Percentiles rank a stretch among this genome's conserved stretches.
Evolutionary conservation across 1,140 invertebrate species (phyloP).

Genomic region (Cephus cinctus): DNA sequence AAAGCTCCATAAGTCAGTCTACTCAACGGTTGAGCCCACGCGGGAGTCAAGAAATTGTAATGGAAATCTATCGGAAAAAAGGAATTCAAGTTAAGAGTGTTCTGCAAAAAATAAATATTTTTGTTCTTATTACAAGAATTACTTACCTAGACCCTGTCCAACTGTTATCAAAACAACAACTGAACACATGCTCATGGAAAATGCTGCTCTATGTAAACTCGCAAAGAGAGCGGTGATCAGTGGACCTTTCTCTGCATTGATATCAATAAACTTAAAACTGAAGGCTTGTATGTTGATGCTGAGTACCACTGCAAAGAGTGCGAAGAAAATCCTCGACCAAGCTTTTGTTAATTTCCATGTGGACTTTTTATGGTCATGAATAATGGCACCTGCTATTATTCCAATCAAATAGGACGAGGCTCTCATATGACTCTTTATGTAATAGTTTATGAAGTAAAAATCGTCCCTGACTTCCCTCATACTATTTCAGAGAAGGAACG

Average conservation of each 20-base stretch:
- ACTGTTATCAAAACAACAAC: constrained; percentile 27
- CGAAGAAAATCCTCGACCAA: constrained; percentile 29
- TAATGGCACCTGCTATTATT: constrained; percentile 35
- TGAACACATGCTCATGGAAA: constrained; percentile 25
- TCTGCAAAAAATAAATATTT: constrained; percentile 1
- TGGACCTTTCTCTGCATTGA: constrained; percentile 16
- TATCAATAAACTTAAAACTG: constrained; percentile 26
- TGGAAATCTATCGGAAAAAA: constrained; percentile 28
- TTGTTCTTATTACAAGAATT: not conserved
- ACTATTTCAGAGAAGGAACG: constrained; percentile 13
- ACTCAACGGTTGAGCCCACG: constrained; percentile 56
- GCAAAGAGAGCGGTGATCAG: constrained; percentile 34
- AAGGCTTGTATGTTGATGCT: constrained; percentile 18
- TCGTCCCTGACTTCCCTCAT: constrained; percentile 25
- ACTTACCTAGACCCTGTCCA: constrained; percentile 32
- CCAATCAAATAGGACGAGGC: constrained; percentile 36
- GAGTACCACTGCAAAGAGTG: constrained; percentile 23
- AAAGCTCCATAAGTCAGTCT: constrained; percentile 69
- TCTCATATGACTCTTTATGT: constrained; percentile 40
- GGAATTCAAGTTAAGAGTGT: not conserved
- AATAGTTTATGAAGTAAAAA: constrained; percentile 35
- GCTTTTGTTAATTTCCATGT: constrained; percentile 37
- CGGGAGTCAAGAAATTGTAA: constrained; percentile 33
- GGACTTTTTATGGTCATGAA: constrained; percentile 36
- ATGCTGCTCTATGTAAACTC: constrained; percentile 22